Evolutionary conservation across 2,888 invertebrate species (phyloP).

Genomic region (Ctena decussata): DNA sequence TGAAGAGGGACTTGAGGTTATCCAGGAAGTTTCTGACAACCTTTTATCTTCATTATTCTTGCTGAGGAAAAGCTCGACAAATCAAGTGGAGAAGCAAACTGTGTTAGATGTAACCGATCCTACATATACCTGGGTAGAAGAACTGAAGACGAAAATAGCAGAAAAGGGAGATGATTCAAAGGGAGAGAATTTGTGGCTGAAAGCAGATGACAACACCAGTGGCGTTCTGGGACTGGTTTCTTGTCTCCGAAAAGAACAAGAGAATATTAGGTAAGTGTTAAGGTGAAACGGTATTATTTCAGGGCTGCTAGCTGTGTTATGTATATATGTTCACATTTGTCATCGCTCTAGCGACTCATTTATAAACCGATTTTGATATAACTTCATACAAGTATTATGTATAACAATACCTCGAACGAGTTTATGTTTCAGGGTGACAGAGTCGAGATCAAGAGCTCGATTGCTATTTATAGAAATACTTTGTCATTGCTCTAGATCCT

Average conservation of each 20-base stretch:
- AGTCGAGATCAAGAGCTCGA: too few species aligned
- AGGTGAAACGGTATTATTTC: too few species aligned
- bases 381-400: too few species aligned
- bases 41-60: slow-evolving; percentile 89
- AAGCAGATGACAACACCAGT: slow-evolving; percentile 90
- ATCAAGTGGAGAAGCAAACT: slow-evolving; percentile 26
- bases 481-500: too few species aligned
- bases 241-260: slow-evolving; percentile 96
- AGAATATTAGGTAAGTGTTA: too few species aligned
- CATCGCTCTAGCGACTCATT: too few species aligned
- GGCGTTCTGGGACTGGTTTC: slow-evolving; percentile 96
- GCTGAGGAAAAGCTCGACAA: slow-evolving; percentile 88
- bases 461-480: too few species aligned
- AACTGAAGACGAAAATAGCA: slow-evolving; percentile 92
- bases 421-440: too few species aligned
- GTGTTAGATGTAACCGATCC: slow-evolving; percentile 70
- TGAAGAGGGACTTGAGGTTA: slow-evolving; percentile 88
- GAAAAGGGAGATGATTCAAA: slow-evolving; percentile 89
- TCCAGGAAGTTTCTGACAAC: slow-evolving; percentile 90
- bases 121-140: slow-evolving; percentile 91
- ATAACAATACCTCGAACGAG: too few species aligned
- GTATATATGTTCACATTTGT: too few species aligned
- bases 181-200: slow-evolving; percentile 89
- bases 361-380: too few species aligned
- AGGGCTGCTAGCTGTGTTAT: too few species aligned